Base-by-base conservation (phyloP, 1,140 invertebrate genomes). In the Harlomillsia oculata region DNA sequence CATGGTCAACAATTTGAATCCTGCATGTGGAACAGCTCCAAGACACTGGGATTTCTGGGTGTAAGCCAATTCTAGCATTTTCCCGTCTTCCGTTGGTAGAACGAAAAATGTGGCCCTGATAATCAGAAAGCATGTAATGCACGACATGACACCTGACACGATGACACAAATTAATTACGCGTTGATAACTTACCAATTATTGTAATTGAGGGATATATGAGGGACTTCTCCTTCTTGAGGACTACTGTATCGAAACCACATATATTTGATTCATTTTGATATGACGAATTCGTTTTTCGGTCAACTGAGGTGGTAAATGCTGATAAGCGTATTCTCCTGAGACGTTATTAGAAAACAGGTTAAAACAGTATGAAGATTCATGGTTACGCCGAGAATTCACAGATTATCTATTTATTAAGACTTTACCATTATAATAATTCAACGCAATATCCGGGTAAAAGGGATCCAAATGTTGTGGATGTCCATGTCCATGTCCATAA, bases 241-340 rank as follows among this genome's bases (percentile, higher is more conserved):
- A 8, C 30, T 48, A 16, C 36, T 30, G 21, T 30, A 18, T 48
- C 45, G 13, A 1, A 21, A 11, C 45, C 45, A 48, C 28, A 48
- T 18, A 20, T 48, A 48, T n/a, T 20, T 48, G 45, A 11, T 48
- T 32, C 45, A 48, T 16, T 32, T 48, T 48, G 13, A 48, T 21
- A 18, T 48, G 45, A 5, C 45, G 45, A 20, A 48, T 48, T 1
- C 45, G 28, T 16, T 32, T 48, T 16, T 48, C 45, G 13, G 16
- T 18, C 14, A 32, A 32, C 25, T 48, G 45, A 30, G 45, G 18
- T 20, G 45, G 45, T 32, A 48, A 13, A 2, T 18, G 45, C 13
- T 32, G 30, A 8, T 48, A 48, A 48, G 30, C 30, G 23, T 48
- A 20, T 14, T 6, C 2, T 13, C 45, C 45, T 48, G n/a, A n/a